These are phyloP conservation scores for Caenorhabditis parvicauda DNA, from an alignment of 2,888 invertebrate species.

Conservation along the genomic window DNA sequence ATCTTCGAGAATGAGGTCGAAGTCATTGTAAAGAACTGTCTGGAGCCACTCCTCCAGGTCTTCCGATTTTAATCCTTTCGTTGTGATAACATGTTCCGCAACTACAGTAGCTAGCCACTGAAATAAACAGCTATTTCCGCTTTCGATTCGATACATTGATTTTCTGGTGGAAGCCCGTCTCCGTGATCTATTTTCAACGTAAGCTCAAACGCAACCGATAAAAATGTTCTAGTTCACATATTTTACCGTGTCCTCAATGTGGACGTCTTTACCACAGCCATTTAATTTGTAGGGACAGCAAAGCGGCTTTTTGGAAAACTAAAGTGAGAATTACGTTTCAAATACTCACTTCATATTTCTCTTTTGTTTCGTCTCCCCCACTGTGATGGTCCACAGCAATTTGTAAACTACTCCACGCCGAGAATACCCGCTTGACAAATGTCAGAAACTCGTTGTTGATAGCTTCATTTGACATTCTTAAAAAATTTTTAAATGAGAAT, in stretches of 20 bases:
- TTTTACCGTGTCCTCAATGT: too few relatives aligned
- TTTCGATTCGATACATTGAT: too few relatives aligned
- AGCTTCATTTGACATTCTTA: too few relatives aligned
- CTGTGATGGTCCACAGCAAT: constrained; percentile 40
- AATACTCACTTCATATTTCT: constrained; percentile 36
- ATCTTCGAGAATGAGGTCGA: constrained; percentile 51
- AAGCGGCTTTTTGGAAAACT: constrained; percentile 2
- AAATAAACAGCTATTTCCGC: constrained; percentile 10
- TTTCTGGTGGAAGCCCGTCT: too few relatives aligned
- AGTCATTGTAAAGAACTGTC: constrained; percentile 41
- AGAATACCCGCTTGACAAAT: constrained; percentile 24
- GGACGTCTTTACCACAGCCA: background rate
- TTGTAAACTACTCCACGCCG: constrained; percentile 47
- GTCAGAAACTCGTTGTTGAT: too few relatives aligned
- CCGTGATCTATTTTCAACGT: too few relatives aligned
- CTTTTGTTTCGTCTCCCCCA: constrained; percentile 45
- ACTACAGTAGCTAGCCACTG: constrained; percentile 46
- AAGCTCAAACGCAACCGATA: too few relatives aligned
- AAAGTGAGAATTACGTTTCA: constrained; percentile 8
- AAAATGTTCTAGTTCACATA: background rate
- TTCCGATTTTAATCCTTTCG: constrained; percentile 40
- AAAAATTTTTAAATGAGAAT: too few relatives aligned
- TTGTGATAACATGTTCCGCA: constrained; percentile 30
- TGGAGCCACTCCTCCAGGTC: constrained; percentile 51
- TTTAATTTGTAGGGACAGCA: background rate